phyloP scores from a whole-genome alignment of 2,888 invertebrate genomes.

The Ormia ochracea region DNA sequence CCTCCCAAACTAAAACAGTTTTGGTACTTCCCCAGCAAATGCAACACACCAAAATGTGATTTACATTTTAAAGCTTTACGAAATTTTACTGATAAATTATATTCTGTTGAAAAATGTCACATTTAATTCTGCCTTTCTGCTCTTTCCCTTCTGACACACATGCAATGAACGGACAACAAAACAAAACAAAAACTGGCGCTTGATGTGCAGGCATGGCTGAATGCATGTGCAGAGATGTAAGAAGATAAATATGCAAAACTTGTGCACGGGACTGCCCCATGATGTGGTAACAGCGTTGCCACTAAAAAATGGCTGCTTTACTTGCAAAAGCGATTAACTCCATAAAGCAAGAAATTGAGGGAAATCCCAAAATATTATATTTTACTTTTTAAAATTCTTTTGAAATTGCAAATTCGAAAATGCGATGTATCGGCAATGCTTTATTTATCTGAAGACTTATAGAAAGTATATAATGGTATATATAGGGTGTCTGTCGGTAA shows the following conservation, averaged over 20 bases:
- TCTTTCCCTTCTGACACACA: background rate
- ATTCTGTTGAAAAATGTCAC: constrained; percentile 31
- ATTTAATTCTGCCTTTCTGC: background rate
- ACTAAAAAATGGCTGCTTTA: background rate
- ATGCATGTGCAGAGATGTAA: background rate
- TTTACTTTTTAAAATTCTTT: no score
- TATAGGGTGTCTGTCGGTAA: no score
- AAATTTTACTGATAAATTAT: constrained; percentile 13
- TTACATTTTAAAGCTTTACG: constrained; percentile 28
- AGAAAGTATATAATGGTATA: no score
- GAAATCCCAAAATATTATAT: no score
- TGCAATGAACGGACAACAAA: background rate
- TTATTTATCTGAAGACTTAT: no score
- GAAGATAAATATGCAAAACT: background rate
- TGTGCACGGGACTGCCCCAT: background rate
- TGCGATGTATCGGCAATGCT: no score
- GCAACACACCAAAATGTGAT: constrained; percentile 13
- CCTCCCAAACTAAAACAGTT: background rate
- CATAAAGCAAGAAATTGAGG: background rate
- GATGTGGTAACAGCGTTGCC: background rate
- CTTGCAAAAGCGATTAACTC: background rate
- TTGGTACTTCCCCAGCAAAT: background rate
- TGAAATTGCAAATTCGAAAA: no score
- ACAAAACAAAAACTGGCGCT: background rate
- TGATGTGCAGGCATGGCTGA: background rate